Base-by-base conservation (phyloP, 2,888 invertebrate genomes). In the Zaprionus lineosus region DNA sequence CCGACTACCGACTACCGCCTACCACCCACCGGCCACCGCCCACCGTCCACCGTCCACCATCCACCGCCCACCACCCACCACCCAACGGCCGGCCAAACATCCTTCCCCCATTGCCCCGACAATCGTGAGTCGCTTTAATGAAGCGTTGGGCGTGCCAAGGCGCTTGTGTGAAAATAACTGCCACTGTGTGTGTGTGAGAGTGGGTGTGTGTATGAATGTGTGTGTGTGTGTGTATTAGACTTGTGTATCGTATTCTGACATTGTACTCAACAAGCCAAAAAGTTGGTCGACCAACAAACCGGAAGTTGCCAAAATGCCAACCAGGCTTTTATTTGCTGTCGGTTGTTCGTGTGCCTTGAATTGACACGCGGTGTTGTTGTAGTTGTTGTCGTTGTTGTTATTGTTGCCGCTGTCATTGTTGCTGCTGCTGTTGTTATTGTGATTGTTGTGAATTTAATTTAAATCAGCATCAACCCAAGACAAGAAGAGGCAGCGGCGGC, bases 61-160 rank as follows among this genome's bases (percentile, higher is more conserved):
- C 28, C n/a, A 11, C 11, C 14, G 2, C 12, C 14, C 24, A 4
- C 16, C 19, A 14, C 4, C 3, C 3, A 8, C 9, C 18, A 14
- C 29, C 8, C 8, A 15, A 6, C 15, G 0, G 24, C 12, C n/a
- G n/a, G n/a, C 8, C 36, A 2, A 12, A 6, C 31, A 33, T 37
- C 28, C n/a, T 31, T 31, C 14, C 4, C 12, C 14, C 24, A 4
- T n/a, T n/a, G 24, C 24, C 24, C 24, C 24, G 8, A 24, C 15
- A 26, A 37, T 48, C 48, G 51, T 52, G 63, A 74, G 76, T 56
- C 48, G 83, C 52, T 79, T 78, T 83, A 77, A 77, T 77, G 86
- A 77, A 83, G 79, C 86, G 59, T 40, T 57, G 57, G 51, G 84
- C 59, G 71, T 79, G 72, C 74, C 48, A 43, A 56, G 52, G 44